Base-by-base conservation (phyloP, 2,797 vertebrate genomes). In the Spheniscus humboldti region DNA sequence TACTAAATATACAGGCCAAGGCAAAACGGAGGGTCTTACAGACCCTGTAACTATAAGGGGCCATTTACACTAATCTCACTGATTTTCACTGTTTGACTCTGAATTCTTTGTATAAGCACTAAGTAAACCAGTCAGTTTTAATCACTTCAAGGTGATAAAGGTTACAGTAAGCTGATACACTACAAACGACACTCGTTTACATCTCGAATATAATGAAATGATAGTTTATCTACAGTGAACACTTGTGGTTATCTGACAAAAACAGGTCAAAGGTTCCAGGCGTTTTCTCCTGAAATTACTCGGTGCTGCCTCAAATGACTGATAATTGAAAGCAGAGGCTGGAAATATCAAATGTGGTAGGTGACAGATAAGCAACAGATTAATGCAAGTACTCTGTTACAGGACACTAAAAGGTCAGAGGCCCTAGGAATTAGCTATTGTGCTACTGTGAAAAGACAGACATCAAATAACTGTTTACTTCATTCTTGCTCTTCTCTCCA, bases 301-400 rank as follows among this genome's bases (percentile, higher is more conserved):
- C 97, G 97, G 97, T 98, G 98, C 97, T 98, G 97, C 98, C 97
- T 98, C 97, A 98, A 98, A 98, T 97, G 97, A 97, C 98, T 98
- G 98, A 97, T 99, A 99, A 99, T 98, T 98, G 98, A 98, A 98
- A 99, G 98, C 99, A 99, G 98, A 98, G 98, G 92, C 97, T 95
- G 94, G 93, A 98, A 97, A 96, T 97, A 97, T 95, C 95, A 96
- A 98, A 98, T 97, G 96, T 97, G 98, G 98, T 96, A 97, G 97
- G 96, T 98, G 98, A 98, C 96, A 98, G 98, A 98, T 97, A 98
- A 98, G 97, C 88, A 90, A 90, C 96, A 98, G 97, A 98, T 98
- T 97, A 97, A 98, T 97, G 97, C 93, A 96, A 97, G 96, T 96
- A 94, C 96, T 97, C 97, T 96, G 95, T 96, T 97, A 96, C 94